phyloP scores from a whole-genome alignment of 2,888 invertebrate species.

The Drosophila stalkeri region DNA sequence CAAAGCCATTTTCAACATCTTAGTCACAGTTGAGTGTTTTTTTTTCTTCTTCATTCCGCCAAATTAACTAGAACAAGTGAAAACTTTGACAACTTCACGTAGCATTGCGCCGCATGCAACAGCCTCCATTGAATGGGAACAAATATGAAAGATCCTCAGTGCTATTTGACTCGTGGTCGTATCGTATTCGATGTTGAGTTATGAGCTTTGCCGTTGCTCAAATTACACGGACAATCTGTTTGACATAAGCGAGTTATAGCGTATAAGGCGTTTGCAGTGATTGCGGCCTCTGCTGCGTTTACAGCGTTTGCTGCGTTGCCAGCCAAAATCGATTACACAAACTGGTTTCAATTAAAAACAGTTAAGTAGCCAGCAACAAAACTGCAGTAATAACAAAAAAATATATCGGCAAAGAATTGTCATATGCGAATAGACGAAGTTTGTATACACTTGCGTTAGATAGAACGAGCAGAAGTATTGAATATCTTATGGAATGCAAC shows the following conservation, averaged over 20 bases:
- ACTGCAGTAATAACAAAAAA: slow-evolving; percentile 1
- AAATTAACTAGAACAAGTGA: slow-evolving; percentile 69
- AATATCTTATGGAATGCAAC: too few relatives aligned
- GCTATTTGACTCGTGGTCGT: background rate
- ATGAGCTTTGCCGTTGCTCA: slow-evolving; percentile 44
- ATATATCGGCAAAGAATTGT: slow-evolving; percentile 15
- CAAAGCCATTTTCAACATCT: slow-evolving; percentile 29
- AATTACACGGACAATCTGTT: slow-evolving; percentile 75
- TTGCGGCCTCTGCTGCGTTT: slow-evolving; percentile 5
- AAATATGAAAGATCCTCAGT: slow-evolving; percentile 9
- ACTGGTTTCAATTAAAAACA: slow-evolving; percentile 78
- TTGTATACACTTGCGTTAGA: background rate
- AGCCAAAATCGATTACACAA: slow-evolving; percentile 72
- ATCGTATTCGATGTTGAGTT: slow-evolving; percentile 24
- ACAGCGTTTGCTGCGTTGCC: background rate
- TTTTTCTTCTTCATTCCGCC: too few relatives aligned
- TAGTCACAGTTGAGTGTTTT: slow-evolving; percentile 57
- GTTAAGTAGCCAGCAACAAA: slow-evolving; percentile 61
- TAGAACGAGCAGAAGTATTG: too few relatives aligned
- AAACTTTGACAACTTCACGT: slow-evolving; percentile 45
- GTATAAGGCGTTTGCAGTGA: slow-evolving; percentile 59
- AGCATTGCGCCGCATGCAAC: slow-evolving; percentile 20
- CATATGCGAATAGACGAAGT: background rate
- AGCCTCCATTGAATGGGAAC: slow-evolving; percentile 6
- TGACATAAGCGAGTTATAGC: slow-evolving; percentile 75